Evolutionary conservation across 2,113 vertebrate species (phyloP).

Genomic region (Gadus chalcogrammus): DNA sequence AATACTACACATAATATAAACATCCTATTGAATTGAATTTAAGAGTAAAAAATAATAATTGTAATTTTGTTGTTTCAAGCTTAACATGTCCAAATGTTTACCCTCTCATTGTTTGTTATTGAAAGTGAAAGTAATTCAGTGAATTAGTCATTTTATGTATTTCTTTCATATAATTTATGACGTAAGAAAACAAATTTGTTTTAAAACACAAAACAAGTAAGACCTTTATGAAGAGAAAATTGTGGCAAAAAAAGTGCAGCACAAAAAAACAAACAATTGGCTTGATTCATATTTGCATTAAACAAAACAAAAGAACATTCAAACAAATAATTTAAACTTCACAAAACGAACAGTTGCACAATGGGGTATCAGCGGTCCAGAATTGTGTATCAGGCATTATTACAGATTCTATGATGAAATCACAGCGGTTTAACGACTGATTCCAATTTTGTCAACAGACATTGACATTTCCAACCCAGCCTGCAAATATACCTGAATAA

Average conservation of each 20-base stretch:
- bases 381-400: slow-evolving; percentile 37
- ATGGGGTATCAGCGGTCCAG: slow-evolving; percentile 9
- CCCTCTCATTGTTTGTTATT: too few relatives aligned
- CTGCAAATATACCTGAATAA: not conserved
- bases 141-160: too few relatives aligned
- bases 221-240: not conserved
- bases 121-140: too few relatives aligned
- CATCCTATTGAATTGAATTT: too few relatives aligned
- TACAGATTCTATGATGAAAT: too few relatives aligned
- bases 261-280: slow-evolving; percentile 14
- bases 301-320: slow-evolving; percentile 39
- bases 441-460: too few relatives aligned
- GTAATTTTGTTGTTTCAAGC: too few relatives aligned
- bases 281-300: slow-evolving; percentile 37
- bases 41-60: too few relatives aligned
- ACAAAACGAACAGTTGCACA: too few relatives aligned
- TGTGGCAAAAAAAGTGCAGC: not conserved
- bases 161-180: not conserved
- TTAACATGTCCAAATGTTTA: too few relatives aligned
- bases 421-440: not conserved
- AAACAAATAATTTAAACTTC: slow-evolving; percentile 22
- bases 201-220: slow-evolving; percentile 28
- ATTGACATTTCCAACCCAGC: too few relatives aligned
- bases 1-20: too few relatives aligned
- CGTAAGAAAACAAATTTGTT: not conserved